phyloP scores from a whole-genome alignment of 2,888 invertebrate genomes.

The Leistus spinibarbis region DNA sequence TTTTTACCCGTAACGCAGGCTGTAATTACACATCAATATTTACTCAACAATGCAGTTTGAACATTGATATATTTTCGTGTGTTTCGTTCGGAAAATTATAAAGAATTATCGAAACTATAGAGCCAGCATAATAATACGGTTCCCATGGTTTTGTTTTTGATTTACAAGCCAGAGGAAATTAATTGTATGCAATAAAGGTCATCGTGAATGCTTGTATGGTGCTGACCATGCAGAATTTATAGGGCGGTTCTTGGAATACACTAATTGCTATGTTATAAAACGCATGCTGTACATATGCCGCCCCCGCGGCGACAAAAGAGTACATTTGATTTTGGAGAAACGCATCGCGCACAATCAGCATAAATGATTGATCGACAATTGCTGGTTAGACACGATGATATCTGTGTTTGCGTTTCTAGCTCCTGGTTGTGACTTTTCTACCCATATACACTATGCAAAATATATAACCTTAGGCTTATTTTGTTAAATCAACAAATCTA shows the following conservation, averaged over 20 bases:
- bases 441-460: neutral
- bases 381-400: conserved; percentile 12
- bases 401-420: conserved; percentile 6
- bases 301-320: conserved; percentile 19
- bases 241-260: conserved; percentile 25
- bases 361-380: conserved; percentile 16
- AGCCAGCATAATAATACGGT: conserved; percentile 26
- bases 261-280: conserved; percentile 22
- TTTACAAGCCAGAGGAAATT: conserved; percentile 33
- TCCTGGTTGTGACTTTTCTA: conserved; percentile 3
- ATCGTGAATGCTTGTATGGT: conserved; percentile 2
- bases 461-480: neutral
- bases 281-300: neutral
- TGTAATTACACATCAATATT: conserved; percentile 15
- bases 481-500: neutral
- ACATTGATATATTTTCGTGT: conserved; percentile 28
- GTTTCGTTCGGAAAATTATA: conserved; percentile 25
- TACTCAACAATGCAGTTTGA: conserved; percentile 16
- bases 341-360: conserved; percentile 1
- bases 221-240: conserved; percentile 19
- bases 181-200: conserved; percentile 28
- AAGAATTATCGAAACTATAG: conserved; percentile 37
- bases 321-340: conserved; percentile 24
- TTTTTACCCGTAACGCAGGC: neutral
- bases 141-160: conserved; percentile 15